Evolutionary conservation across 2,888 invertebrate genomes (phyloP).

Genomic region (Aleiodes alternator): DNA sequence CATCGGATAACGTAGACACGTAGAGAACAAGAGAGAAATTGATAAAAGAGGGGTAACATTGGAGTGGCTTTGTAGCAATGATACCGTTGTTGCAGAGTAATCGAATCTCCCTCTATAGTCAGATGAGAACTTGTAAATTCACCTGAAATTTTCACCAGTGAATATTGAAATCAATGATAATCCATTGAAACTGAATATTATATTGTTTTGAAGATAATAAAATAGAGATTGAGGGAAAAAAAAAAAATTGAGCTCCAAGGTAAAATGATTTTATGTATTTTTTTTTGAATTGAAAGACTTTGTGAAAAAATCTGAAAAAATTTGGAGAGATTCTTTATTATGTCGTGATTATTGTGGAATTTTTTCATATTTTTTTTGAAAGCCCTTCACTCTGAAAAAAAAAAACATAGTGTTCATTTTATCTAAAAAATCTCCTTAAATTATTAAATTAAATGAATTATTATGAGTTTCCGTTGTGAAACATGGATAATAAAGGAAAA

Average conservation of each 20-base stretch:
- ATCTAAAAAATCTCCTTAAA: no score
- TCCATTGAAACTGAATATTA: not conserved
- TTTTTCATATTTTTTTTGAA: not conserved
- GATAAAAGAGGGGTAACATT: conserved; percentile 20
- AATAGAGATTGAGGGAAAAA: not conserved
- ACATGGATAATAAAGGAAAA: not conserved
- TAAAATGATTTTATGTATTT: no score
- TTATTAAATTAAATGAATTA: no score
- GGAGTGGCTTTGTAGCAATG: conserved; percentile 69
- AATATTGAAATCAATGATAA: conserved; percentile 42
- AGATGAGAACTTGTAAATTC: conserved; percentile 51
- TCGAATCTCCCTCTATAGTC: conserved; percentile 62
- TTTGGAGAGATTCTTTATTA: not conserved
- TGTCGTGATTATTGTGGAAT: not conserved
- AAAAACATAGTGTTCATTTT: no score
- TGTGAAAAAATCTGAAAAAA: no score
- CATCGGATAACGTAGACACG: conserved; percentile 31
- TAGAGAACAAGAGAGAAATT: conserved; percentile 20
- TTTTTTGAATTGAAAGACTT: no score
- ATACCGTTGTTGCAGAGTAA: conserved; percentile 70
- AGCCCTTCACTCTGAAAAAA: not conserved
- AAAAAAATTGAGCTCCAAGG: no score
- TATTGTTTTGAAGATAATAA: not conserved
- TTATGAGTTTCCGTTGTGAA: no score
- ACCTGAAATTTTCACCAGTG: conserved; percentile 7